Base-by-base conservation (phyloP, 1,140 invertebrate species). In the Drusus annulatus region DNA sequence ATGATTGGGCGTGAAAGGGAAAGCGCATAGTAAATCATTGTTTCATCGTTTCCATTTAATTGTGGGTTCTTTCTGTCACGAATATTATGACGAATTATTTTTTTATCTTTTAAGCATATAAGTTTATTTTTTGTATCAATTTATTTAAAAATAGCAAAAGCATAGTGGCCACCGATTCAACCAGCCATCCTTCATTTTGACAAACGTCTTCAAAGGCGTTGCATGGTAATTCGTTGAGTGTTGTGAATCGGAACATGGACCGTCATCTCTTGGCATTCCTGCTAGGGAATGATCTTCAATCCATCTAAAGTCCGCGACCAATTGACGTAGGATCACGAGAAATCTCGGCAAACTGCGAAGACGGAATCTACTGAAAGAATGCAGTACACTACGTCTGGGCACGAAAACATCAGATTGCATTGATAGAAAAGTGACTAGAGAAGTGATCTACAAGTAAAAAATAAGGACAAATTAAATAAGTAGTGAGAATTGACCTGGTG, bases 311-410 rank as follows among this genome's bases (percentile, higher is more conserved):
- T 19, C 16, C 74, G 74, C 54, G 31, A 54, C 74, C 21, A 76
- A 76, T 76, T 31, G 56, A 76, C 45, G 56, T 62, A 60, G 17
- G 60, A 76, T 62, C 36, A 60, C 74, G 23, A 50, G 68, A 51
- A 71, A 71, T 71, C 68, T 71, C 31, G 23, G 17, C 45, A 15
- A 71, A 50, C 36, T 45, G n/a, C 23, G 31, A 2, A 21, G 25
- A 21, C 3, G 8, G 74, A 74, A 74, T 28, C 17, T 62, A 28
- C 60, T 19, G 16, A 45, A 21, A 74, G 36, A 76, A 76, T 60
- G 25, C 21, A 21, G 25, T 45, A 10, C 36, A 45, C 31, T 19
- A 56, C 25, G 28, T 60, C 36, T 45, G 36, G 36, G 36, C 36
- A 45, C 13, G 10, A 45, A 45, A 45, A 45, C 10, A 45, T 45